phyloP scores from a whole-genome alignment of 2,113 vertebrate species.

The Egretta garzetta region DNA sequence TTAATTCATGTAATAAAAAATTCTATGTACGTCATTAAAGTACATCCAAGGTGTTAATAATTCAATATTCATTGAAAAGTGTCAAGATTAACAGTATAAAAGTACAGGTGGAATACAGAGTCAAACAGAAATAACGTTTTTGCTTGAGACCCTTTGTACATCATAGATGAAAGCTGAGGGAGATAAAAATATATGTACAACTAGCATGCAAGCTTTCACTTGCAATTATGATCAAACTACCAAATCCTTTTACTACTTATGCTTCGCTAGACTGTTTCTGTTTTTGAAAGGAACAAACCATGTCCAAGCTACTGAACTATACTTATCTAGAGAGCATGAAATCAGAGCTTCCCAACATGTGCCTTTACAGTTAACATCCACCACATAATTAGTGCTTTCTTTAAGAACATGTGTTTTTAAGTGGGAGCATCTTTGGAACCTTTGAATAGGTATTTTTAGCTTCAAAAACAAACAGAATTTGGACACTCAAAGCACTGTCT shows the following conservation, averaged over 20 bases:
- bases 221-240: not conserved
- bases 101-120: not conserved
- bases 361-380: not conserved
- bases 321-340: not conserved
- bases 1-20: not conserved
- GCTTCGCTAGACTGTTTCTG: not conserved
- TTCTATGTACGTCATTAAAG: not conserved
- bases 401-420: slow-evolving; percentile 1
- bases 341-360: not conserved
- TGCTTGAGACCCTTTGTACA: not conserved
- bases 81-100: not conserved
- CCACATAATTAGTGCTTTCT: slow-evolving; percentile 25
- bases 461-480: not conserved
- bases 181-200: not conserved
- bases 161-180: not conserved
- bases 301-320: not conserved
- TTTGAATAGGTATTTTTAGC: slow-evolving; percentile 11
- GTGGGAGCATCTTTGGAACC: not conserved
- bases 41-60: not conserved
- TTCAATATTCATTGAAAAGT: not conserved
- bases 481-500: not conserved
- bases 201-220: not conserved
- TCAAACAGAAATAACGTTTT: not conserved
- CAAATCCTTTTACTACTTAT: not conserved
- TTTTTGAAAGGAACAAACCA: not conserved